Percentiles rank a stretch among this genome's conserved stretches.
Conservation (phyloP, 2,888 invertebrate genomes). For the Adineta ricciae region DNA sequence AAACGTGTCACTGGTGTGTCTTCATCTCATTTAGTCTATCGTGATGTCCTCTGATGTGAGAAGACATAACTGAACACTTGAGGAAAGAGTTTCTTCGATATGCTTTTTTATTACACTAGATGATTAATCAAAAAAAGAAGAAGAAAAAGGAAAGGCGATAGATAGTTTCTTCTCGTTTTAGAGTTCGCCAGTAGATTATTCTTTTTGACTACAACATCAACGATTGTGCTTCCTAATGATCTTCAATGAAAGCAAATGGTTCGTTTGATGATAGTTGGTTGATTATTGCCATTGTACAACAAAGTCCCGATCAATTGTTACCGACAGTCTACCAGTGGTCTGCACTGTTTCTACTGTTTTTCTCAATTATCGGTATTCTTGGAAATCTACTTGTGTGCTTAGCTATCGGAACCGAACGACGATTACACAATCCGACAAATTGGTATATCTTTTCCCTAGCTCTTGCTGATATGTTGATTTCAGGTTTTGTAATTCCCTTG, state of each 20-base stretch:
- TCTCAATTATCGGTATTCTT: conserved; percentile 43
- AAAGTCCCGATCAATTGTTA: background rate
- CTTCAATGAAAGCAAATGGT: background rate
- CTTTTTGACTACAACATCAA: background rate
- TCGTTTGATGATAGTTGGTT: background rate
- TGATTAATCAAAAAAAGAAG: background rate
- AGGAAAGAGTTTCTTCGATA: background rate
- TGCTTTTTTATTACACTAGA: background rate
- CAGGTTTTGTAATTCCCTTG: conserved; percentile 86
- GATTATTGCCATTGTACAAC: background rate
- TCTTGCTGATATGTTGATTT: conserved; percentile 81
- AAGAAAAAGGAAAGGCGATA: background rate
- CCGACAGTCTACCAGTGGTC: conserved; percentile 17
- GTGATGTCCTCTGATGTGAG: background rate
- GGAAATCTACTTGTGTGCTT: conserved; percentile 86
- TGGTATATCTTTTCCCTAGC: conserved; percentile 85
- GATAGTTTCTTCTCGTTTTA: background rate
- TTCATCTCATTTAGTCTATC: background rate
- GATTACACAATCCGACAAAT: conserved; percentile 85
- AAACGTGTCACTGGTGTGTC: background rate
- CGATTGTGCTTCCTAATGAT: background rate
- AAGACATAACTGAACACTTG: background rate
- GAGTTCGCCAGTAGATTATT: background rate
- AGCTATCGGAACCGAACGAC: conserved; percentile 76
- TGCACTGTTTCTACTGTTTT: conserved; percentile 23